Base-by-base conservation (phyloP, 2,888 invertebrate species). In the Mesopsocus fuscifrons region DNA sequence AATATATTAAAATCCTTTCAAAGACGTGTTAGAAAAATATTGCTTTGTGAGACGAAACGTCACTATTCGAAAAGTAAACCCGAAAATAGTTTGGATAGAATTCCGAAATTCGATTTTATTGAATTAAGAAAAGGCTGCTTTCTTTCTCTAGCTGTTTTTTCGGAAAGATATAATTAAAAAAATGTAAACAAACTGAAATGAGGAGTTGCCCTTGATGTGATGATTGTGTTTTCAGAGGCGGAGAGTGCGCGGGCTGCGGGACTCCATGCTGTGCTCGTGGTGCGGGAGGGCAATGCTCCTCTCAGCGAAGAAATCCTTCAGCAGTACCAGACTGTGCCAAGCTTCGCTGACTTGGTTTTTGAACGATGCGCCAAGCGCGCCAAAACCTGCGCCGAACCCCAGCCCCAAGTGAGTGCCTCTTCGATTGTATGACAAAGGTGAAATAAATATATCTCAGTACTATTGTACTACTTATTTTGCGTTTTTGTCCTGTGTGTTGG, bases 181-280 rank as follows among this genome's bases (percentile, higher is more conserved):
- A n/a, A n/a, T n/a, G n/a, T n/a, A n/a, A n/a, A n/a, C n/a, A n/a
- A n/a, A n/a, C n/a, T n/a, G n/a, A n/a, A n/a, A n/a, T n/a, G n/a
- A n/a, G n/a, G n/a, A n/a, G n/a, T n/a, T n/a, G n/a, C n/a, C n/a
- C n/a, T n/a, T n/a, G n/a, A n/a, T n/a, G n/a, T 26, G 26, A 26
- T 11, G 11, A 46, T 42, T 45, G 43, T 46, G 42, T 42, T 59
- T 61, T 40, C 67, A 87, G 92, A 94, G 64, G 88, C 82, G 0
- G 68, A 71, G 56, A 89, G 92, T 41, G 91, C 92, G 0, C 68
- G 68, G 34, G 59, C 66, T 23, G 80, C 85, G 0, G 87, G 85
- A 9, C 49, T 88, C 44, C 66, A 71, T 35, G 66, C 72, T 9
- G 68, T 72, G 3, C 59, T 94, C 20, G 71, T 91, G 2, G 64